A percentile compares a stretch with the other conserved stretches of the same genome.
These are phyloP conservation scores for Chrysopa pallens DNA, from an alignment of 1,140 invertebrate genomes.

Conservation along the genomic window DNA sequence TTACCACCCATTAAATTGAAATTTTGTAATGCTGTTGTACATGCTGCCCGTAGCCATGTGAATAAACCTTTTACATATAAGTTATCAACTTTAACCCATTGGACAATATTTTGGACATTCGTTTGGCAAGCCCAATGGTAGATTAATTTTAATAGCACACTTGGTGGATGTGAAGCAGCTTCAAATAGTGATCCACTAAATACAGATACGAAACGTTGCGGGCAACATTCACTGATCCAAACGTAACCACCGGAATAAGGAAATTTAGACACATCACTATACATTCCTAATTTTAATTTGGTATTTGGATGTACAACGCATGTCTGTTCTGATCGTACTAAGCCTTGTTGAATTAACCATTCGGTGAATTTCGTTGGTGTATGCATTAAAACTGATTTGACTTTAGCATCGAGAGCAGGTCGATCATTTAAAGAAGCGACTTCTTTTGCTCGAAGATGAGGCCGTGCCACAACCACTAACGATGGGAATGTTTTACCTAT, in stretches of 20 bases:
- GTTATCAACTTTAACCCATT: constrained; percentile 72
- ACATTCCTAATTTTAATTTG: constrained; percentile 63
- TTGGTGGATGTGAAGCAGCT: constrained; percentile 59
- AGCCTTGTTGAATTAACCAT: constrained; percentile 67
- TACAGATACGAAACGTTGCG: constrained; percentile 63
- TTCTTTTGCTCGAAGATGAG: constrained; percentile 51
- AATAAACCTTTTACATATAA: constrained; percentile 60
- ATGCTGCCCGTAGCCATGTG: constrained; percentile 56
- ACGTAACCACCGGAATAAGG: constrained; percentile 76
- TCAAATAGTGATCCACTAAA: constrained; percentile 76
- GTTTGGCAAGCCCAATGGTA: constrained; percentile 85
- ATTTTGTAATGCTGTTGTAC: constrained; percentile 58
- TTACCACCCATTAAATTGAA: constrained; percentile 47
- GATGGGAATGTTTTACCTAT: constrained; percentile 63
- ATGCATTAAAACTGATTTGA: constrained; percentile 61
- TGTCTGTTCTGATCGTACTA: constrained; percentile 58
- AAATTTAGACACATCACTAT: constrained; percentile 65
- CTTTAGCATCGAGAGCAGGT: constrained; percentile 43
- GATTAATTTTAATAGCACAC: constrained; percentile 60
- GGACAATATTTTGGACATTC: constrained; percentile 67
- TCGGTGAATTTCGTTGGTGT: constrained; percentile 67
- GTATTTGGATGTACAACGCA: constrained; percentile 42
- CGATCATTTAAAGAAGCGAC: constrained; percentile 28
- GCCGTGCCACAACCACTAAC: constrained; percentile 59
- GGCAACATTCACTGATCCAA: constrained; percentile 73